These are phyloP conservation scores for Leiothrix lutea DNA, from an alignment of 2,113 vertebrate genomes.

Conservation along the genomic window DNA sequence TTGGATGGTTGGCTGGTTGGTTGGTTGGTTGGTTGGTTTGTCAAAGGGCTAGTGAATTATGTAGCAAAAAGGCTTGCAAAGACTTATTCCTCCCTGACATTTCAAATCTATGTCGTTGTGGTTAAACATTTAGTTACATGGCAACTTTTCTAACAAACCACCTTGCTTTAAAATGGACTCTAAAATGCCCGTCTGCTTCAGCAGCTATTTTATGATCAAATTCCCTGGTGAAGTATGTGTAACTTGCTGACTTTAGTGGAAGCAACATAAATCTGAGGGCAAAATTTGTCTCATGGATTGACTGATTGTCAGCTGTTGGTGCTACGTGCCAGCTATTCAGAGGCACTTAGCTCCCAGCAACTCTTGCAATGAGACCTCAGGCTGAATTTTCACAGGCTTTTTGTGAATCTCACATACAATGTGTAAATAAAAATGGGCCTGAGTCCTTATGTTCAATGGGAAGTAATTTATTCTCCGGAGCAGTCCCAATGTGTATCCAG, in stretches of 20 bases:
- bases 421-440: constrained; percentile 28
- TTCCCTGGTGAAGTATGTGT: not conserved
- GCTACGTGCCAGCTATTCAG: not conserved
- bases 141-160: constrained; percentile 14
- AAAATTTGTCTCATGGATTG: not conserved
- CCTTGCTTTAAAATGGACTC: not conserved
- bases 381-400: constrained; percentile 22
- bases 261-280: not conserved
- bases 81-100: constrained; percentile 6
- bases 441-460: not conserved
- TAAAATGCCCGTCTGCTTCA: constrained; percentile 4
- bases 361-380: not conserved
- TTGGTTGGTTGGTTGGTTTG: not conserved
- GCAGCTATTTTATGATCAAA: not conserved
- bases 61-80: not conserved
- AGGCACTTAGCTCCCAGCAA: not conserved
- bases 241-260: not conserved
- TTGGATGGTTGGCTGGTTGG: not conserved
- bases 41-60: not conserved
- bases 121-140: constrained; percentile 25
- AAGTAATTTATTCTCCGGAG: constrained; percentile 33
- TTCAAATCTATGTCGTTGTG: not conserved
- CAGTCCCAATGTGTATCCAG: not conserved
- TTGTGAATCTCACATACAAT: constrained; percentile 19
- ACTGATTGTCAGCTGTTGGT: constrained; percentile 8